Conservation (phyloP, 2,888 invertebrate species). For the Oligia strigilis region DNA sequence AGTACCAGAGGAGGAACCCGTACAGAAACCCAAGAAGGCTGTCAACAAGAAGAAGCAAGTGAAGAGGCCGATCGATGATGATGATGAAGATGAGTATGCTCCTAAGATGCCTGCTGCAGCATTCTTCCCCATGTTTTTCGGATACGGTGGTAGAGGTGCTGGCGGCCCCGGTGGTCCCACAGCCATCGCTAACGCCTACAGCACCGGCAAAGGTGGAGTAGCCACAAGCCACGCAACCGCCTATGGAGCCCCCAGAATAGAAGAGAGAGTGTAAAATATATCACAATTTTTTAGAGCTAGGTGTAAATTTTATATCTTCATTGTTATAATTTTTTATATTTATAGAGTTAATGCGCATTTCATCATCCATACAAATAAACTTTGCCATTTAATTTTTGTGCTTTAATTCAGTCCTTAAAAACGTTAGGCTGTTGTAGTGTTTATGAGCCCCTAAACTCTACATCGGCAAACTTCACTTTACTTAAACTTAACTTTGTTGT, state of each 20-base stretch:
- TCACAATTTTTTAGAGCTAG: conserved; percentile 66
- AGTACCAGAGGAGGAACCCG: conserved; percentile 80
- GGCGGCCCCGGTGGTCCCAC: conserved; percentile 92
- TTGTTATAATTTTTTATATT: conserved; percentile 64
- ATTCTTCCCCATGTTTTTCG: conserved; percentile 93
- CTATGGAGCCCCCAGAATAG: conserved; percentile 91
- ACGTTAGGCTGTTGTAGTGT: background rate
- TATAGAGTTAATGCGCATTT: conserved; percentile 60
- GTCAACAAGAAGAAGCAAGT: conserved; percentile 78
- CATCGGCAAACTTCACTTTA: background rate
- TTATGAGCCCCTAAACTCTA: background rate
- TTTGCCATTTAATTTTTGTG: conserved; percentile 41
- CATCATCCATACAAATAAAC: conserved; percentile 59
- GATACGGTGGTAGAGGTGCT: conserved; percentile 85
- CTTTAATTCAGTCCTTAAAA: conserved; percentile 14
- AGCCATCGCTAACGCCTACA: conserved; percentile 94
- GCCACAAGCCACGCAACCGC: conserved; percentile 94
- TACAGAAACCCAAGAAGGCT: conserved; percentile 79
- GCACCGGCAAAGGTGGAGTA: conserved; percentile 93
- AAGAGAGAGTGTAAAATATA: conserved; percentile 75
- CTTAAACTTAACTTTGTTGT: background rate
- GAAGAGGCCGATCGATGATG: conserved; percentile 81
- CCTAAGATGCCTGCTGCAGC: conserved; percentile 89
- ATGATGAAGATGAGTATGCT: conserved; percentile 89
- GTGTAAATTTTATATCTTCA: conserved; percentile 64